Evolutionary conservation across 2,113 vertebrate genomes (phyloP).

Genomic region (Nipponia nippon): DNA sequence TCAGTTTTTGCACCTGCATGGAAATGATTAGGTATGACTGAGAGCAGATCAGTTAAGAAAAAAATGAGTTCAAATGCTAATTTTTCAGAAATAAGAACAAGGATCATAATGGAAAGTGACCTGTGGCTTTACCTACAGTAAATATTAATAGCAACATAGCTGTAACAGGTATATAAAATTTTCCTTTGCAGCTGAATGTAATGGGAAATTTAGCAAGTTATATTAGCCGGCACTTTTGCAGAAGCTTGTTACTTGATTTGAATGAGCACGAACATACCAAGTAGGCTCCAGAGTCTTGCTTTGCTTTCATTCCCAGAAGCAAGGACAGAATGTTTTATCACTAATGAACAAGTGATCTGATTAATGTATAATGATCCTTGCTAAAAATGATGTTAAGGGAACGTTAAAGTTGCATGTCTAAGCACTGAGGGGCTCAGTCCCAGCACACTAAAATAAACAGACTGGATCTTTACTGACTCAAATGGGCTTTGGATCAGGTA

Average conservation of each 20-base stretch:
- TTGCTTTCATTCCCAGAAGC: conserved; percentile 66
- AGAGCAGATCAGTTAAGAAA: neutral
- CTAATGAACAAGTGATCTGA: conserved; percentile 69
- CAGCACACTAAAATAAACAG: conserved; percentile 48
- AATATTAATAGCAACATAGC: conserved; percentile 9
- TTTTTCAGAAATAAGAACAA: conserved; percentile 16
- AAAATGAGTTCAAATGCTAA: neutral
- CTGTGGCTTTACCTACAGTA: neutral
- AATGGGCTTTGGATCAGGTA: neutral
- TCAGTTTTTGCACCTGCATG: neutral
- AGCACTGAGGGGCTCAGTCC: conserved; percentile 4
- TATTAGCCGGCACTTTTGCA: conserved; percentile 43
- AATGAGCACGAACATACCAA: conserved; percentile 19
- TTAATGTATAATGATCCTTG: conserved; percentile 66
- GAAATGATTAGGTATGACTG: neutral
- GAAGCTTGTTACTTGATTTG: conserved; percentile 57
- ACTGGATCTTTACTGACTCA: conserved; percentile 8
- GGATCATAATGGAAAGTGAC: neutral
- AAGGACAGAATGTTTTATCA: conserved; percentile 67
- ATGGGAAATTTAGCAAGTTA: conserved; percentile 46
- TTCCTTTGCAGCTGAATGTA: conserved; percentile 4
- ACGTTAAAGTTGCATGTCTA: conserved; percentile 46
- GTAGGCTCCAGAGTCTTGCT: conserved; percentile 57
- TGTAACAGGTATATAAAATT: neutral
- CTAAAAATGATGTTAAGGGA: conserved; percentile 55